Evolutionary conservation across 2,888 invertebrate species (phyloP).

Genomic region (Drosophila mulleri): DNA sequence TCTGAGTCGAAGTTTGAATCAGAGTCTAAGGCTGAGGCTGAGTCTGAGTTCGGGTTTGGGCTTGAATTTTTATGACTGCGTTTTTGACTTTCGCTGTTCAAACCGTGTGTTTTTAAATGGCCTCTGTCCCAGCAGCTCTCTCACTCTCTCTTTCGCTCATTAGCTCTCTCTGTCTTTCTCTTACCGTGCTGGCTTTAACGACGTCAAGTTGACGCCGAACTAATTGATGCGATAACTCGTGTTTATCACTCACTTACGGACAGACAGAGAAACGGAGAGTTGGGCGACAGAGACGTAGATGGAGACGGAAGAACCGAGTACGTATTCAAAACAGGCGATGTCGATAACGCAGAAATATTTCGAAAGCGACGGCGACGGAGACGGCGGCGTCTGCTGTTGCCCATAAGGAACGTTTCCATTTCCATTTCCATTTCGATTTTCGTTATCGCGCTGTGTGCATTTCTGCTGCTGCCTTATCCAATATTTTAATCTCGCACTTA

Average conservation of each 20-base stretch:
- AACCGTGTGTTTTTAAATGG: slow-evolving; percentile 24
- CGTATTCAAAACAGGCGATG: slow-evolving; percentile 57
- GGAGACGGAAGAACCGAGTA: slow-evolving; percentile 15
- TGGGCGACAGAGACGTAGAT: slow-evolving; percentile 6
- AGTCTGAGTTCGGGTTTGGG: slow-evolving; percentile 18
- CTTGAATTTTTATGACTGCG: slow-evolving; percentile 55
- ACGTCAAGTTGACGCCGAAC: slow-evolving; percentile 81
- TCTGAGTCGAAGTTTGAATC: slow-evolving; percentile 10
- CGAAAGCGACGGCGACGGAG: slow-evolving; percentile 45
- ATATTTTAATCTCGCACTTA: slow-evolving; percentile 78
- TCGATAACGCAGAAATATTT: slow-evolving; percentile 70
- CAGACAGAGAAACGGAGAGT: slow-evolving; percentile 26
- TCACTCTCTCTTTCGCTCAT: background rate
- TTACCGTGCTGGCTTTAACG: slow-evolving; percentile 66
- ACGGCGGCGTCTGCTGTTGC: slow-evolving; percentile 13
- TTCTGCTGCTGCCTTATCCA: slow-evolving; percentile 67
- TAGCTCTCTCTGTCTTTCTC: slow-evolving; percentile 15
- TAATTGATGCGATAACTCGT: slow-evolving; percentile 80
- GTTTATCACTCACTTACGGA: slow-evolving; percentile 78
- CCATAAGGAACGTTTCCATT: slow-evolving; percentile 62
- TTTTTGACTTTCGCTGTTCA: slow-evolving; percentile 60
- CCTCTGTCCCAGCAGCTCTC: slow-evolving; percentile 9
- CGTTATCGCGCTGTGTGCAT: slow-evolving; percentile 66
- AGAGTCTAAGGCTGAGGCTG: background rate
- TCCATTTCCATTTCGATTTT: slow-evolving; percentile 55